Evolutionary conservation across 2,888 invertebrate species (phyloP).

Genomic region (Phrixothrix hirtus): DNA sequence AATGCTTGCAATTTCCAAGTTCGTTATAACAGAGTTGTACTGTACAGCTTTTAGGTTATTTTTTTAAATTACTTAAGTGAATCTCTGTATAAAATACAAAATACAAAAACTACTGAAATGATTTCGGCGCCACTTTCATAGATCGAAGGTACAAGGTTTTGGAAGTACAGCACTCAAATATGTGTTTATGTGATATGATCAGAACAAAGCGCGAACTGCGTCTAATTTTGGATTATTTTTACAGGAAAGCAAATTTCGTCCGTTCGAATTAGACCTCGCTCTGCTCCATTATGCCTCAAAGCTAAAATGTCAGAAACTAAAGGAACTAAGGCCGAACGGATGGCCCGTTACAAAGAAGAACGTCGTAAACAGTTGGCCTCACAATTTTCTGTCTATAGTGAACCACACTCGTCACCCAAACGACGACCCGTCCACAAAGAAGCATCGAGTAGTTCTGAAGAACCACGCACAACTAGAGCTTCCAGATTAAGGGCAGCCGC

Average conservation of each 20-base stretch:
- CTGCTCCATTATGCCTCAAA: background rate
- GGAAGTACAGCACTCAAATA: too few relatives aligned
- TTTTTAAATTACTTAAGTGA: too few relatives aligned
- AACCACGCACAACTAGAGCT: constrained; percentile 71
- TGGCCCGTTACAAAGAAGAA: constrained; percentile 74
- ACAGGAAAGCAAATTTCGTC: constrained; percentile 7
- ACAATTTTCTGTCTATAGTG: constrained; percentile 47
- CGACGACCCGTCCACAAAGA: constrained; percentile 31
- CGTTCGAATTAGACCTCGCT: constrained; percentile 13
- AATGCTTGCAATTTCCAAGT: too few relatives aligned
- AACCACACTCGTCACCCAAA: constrained; percentile 16
- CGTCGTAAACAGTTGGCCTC: constrained; percentile 69
- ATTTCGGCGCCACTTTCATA: too few relatives aligned
- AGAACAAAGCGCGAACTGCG: too few relatives aligned
- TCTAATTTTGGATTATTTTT: constrained; percentile 9
- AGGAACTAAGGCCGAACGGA: constrained; percentile 65
- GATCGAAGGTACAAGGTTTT: too few relatives aligned
- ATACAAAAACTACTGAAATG: too few relatives aligned
- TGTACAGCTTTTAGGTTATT: too few relatives aligned
- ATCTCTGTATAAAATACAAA: too few relatives aligned
- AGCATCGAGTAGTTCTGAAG: constrained; percentile 44
- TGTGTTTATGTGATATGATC: too few relatives aligned
- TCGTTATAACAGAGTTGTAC: too few relatives aligned
- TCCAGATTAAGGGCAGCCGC: constrained; percentile 73
- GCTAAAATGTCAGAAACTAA: constrained; percentile 40